Evolutionary conservation across 2,888 invertebrate genomes (phyloP).

Genomic region (Apamea sordens): DNA sequence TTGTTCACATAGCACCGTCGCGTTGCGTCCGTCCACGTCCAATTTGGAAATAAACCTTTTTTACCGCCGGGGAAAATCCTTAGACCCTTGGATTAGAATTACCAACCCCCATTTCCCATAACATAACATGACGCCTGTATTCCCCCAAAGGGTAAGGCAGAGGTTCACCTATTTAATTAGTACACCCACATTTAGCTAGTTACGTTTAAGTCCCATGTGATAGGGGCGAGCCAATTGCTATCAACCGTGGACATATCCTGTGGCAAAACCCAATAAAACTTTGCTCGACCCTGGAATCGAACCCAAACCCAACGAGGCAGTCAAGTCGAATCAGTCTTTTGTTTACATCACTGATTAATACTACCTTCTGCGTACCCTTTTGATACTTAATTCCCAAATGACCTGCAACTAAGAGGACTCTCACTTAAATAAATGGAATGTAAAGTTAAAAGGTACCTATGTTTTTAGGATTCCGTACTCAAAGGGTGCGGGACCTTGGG

Average conservation of each 20-base stretch:
- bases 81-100: background rate
- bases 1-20: background rate
- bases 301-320: background rate
- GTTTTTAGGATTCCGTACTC: background rate
- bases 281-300: background rate
- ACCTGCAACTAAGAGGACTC: background rate
- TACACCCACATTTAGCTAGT: background rate
- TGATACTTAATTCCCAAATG: background rate
- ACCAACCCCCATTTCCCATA: background rate
- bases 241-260: background rate
- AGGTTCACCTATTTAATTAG: background rate
- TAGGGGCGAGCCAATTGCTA: background rate
- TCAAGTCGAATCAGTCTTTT: background rate
- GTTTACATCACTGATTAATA: background rate
- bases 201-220: background rate
- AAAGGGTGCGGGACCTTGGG: background rate
- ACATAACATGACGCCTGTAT: background rate
- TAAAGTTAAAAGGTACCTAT: background rate
- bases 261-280: background rate
- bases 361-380: background rate
- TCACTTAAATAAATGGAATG: background rate
- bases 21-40: background rate
- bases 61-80: background rate
- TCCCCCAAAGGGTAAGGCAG: background rate
- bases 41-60: constrained; percentile 4